phyloP scores from a whole-genome alignment of 2,797 vertebrate genomes.

The Aselliscus stoliczkanus region DNA sequence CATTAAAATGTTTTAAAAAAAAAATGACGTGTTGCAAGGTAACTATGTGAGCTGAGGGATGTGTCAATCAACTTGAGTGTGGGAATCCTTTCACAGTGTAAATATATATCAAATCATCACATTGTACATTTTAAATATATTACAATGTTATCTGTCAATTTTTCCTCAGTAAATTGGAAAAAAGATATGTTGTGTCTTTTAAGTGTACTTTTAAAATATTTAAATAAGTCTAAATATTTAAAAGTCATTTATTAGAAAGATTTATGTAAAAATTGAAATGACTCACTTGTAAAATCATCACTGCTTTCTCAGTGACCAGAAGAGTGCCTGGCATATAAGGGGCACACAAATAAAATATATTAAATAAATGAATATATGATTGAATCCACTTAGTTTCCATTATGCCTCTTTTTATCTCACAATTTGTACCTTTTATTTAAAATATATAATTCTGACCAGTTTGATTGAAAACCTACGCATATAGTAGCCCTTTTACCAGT shows the following conservation, averaged over 20 bases:
- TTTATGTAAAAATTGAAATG: not conserved
- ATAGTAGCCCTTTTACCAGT: not conserved
- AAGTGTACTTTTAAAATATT: not conserved
- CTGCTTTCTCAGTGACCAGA: not conserved
- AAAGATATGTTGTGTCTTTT: not conserved
- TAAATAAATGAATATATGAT: not conserved
- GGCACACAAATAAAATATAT: not conserved
- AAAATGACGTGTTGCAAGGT: not conserved
- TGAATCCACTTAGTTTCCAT: not conserved
- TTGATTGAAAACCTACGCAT: not conserved
- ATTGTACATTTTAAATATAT: not conserved
- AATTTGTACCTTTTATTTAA: conserved; percentile 15
- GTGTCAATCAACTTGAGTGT: not conserved
- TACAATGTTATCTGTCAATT: not conserved
- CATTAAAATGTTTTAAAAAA: no score
- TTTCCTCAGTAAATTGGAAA: not conserved
- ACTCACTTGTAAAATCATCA: not conserved
- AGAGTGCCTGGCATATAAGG: not conserved
- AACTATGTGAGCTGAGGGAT: not conserved
- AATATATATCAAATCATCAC: not conserved
- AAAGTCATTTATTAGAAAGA: not conserved
- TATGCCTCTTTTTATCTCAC: not conserved
- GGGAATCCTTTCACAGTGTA: not conserved
- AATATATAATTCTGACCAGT: not conserved
- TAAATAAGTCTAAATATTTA: not conserved